phyloP scores from a whole-genome alignment of 2,113 vertebrate species.

The Salvator merianae region DNA sequence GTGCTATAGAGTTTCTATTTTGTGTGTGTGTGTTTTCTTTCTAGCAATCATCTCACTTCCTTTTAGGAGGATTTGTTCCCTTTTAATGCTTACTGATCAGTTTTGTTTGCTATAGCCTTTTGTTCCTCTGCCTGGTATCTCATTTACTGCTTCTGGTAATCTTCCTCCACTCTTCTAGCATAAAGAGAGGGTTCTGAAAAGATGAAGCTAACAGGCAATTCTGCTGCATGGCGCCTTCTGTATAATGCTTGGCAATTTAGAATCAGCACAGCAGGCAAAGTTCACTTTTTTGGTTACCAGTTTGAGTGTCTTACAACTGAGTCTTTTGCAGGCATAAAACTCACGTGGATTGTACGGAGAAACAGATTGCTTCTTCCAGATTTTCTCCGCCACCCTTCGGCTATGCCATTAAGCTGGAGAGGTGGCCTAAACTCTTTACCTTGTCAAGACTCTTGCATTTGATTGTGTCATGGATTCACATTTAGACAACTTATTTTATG shows the following conservation, averaged over 20 bases:
- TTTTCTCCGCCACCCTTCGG: neutral
- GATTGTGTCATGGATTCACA: neutral
- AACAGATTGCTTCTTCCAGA: neutral
- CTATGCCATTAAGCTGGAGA: neutral
- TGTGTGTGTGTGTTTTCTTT: conserved; percentile 25
- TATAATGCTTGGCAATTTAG: neutral
- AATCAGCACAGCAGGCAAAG: neutral
- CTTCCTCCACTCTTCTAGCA: neutral
- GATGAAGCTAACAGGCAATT: neutral
- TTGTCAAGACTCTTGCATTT: neutral
- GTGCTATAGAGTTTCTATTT: neutral
- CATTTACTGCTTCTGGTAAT: conserved; percentile 37
- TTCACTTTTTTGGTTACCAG: neutral
- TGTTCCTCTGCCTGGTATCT: conserved; percentile 23
- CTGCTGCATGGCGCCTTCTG: neutral
- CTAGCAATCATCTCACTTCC: conserved; percentile 23
- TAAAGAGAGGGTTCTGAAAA: neutral
- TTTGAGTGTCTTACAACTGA: neutral
- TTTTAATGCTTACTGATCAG: conserved; percentile 42
- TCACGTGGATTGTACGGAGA: neutral
- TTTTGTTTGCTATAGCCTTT: conserved; percentile 31
- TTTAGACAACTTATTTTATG: neutral
- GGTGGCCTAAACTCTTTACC: neutral
- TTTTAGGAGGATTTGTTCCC: conserved; percentile 34
- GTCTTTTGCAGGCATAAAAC: neutral